phyloP scores from a whole-genome alignment of 1,140 invertebrate species.

The Scaptomyza montana region DNA sequence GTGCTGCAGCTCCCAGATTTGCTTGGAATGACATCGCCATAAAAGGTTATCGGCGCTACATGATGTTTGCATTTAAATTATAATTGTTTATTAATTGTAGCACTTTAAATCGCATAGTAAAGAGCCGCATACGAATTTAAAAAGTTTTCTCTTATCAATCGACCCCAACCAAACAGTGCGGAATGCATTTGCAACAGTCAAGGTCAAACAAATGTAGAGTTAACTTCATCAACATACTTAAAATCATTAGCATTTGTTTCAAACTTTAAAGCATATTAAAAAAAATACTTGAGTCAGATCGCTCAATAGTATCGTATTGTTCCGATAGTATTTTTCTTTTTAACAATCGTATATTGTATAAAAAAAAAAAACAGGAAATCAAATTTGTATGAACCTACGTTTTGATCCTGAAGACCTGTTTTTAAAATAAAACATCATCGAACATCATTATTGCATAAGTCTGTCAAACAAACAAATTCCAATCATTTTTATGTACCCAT shows the following conservation, averaged over 20 bases:
- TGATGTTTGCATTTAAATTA: constrained; percentile 36
- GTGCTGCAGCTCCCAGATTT: constrained; percentile 16
- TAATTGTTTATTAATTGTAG: constrained; percentile 50
- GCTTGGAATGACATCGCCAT: constrained; percentile 18
- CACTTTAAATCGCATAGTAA: constrained; percentile 27
- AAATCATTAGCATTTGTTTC: background rate
- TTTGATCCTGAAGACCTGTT: no score
- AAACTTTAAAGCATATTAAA: background rate
- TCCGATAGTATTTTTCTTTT: no score
- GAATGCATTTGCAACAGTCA: constrained; percentile 14
- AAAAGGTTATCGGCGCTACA: constrained; percentile 41
- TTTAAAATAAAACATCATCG: no score
- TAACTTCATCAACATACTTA: no score
- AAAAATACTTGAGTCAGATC: background rate
- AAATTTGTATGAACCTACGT: no score
- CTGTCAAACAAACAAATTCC: background rate
- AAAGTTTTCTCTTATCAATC: constrained; percentile 26
- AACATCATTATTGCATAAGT: no score
- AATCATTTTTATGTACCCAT: background rate
- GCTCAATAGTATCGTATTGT: no score
- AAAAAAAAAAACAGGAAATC: no score
- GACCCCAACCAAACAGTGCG: background rate
- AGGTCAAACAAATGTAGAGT: background rate
- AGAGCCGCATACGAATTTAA: constrained; percentile 15
- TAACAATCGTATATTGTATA: no score